Conservation (phyloP, 2,797 vertebrate species). For the Sylvilagus floridanus region DNA sequence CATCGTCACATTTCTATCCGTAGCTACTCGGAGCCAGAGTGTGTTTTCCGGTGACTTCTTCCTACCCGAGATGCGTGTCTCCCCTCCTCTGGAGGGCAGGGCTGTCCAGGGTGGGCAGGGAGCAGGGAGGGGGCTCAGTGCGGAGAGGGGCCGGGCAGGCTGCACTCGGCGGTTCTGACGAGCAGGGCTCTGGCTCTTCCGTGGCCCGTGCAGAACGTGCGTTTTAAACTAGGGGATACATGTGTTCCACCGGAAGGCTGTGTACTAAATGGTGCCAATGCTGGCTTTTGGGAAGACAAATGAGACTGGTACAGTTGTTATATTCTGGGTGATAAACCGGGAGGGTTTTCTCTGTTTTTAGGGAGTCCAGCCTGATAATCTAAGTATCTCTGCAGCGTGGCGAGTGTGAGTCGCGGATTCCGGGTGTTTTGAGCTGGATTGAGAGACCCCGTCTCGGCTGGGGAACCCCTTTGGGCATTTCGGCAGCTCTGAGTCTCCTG, state of each 20-base stretch:
- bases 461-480: background rate
- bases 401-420: background rate
- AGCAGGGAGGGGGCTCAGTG: background rate
- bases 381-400: background rate
- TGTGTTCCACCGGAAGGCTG: background rate
- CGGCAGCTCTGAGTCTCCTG: too few relatives aligned
- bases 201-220: rapidly evolving
- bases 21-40: background rate
- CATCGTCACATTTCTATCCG: background rate
- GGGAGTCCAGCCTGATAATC: background rate
- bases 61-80: background rate
- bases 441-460: background rate
- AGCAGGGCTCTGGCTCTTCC: background rate
- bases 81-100: background rate
- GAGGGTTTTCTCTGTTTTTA: background rate
- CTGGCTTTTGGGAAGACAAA: background rate
- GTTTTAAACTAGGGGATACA: background rate
- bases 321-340: background rate
- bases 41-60: background rate
- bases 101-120: background rate
- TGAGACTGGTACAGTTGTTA: background rate
- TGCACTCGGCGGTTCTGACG: background rate
- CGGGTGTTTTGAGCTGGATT: background rate
- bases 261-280: background rate
- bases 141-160: background rate